Base-by-base conservation (phyloP, 37 sponge, comb jelly and placozoan species). In the Haliclona indistincta region DNA sequence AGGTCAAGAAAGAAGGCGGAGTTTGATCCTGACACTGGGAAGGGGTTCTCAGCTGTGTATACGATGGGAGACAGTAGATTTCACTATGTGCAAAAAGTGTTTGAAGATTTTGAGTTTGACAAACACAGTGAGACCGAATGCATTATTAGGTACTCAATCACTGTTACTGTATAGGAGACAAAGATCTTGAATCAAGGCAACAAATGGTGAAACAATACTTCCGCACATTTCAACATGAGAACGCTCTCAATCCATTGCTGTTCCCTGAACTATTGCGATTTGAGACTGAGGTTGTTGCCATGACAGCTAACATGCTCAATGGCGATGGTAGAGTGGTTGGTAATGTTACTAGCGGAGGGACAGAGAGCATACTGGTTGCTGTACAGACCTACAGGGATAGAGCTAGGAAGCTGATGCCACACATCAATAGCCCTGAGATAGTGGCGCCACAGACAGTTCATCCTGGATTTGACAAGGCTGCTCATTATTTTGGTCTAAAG, bases 311-410 rank as follows among this genome's bases (percentile, higher is more conserved):
- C 63, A 79, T 92, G 88, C 63, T 92, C 35, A 70, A 87, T 49
- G 93, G 93, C 23, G 77, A 77, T 32, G 41, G 10, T 19, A 39
- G 37, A 22, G 81, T 51, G 6, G 88, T 82, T 10, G 92, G 92
- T 5, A 83, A 63, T 56, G 51, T 89, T 49, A 94, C 95, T 4
- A 79, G 86, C 25, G 96, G 96, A 20, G 96, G 96, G 11, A 95
- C 90, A 19, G 96, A 95, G 87, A 95, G 96, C 55, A 92, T 95
- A 54, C 81, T 95, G 37, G 86, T 85, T 71, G 96, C 96, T 23
- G 68, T 91, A 55, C 88, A 92, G 83, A 86, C 90, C 26, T 95
- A 95, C 68, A 54, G 95, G 8, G 95, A 94, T 54, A 71, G 88
- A 41, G 89, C 93, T 22, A 74, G 85, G 58, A 54, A 33, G 7